Evolutionary conservation across 2,888 invertebrate species (phyloP), one percentile per base, ranked within the genome.

Genomic region (Mongoloraphidia duomilia): DNA sequence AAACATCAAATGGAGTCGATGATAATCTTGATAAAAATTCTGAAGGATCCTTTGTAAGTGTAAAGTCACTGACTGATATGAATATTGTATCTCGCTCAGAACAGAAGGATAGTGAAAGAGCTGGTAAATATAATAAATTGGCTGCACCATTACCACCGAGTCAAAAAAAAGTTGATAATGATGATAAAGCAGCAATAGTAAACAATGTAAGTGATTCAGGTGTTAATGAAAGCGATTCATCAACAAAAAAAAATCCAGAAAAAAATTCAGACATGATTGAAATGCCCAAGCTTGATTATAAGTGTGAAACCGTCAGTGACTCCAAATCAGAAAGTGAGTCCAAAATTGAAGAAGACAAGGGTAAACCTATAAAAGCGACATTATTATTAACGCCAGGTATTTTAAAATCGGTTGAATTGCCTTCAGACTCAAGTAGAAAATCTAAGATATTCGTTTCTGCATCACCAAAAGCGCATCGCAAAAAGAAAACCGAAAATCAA

Each of bases 381-480:
- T 57, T 67, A 43, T 68, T 73, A 3, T 63, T 74, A 46, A 72
- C 73, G 59, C 71, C 73, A 10, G 72, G 72, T 14, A 59, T 65
- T 34, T 56, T 65, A 38, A 61, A 62, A 58, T 53, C 64, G 49
- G 50, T 61, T 47, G 56, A 59, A 51, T 41, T 52, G 46, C 33
- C 59, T 55, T 49, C 55, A 47, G 55, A 59, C 51, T 51, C 58
- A 57, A 55, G 52, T 54, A 37, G 12, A 8, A 55, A 52, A 47
- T 49, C 49, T 26, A 51, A 56, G 50, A 53, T 60, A 11, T 60
- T 60, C 35, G 41, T 50, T 14, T 53, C 51, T 34, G 50, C 56
- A 33, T 55, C 56, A 34, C 54, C 56, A 12, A 56, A 49, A 54
- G 63, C 42, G 59, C 63, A 44, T 64, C 65, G 14, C 63, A 65